Conservation (phyloP, 1,140 invertebrate genomes). For the Drosophila ananassae region DNA sequence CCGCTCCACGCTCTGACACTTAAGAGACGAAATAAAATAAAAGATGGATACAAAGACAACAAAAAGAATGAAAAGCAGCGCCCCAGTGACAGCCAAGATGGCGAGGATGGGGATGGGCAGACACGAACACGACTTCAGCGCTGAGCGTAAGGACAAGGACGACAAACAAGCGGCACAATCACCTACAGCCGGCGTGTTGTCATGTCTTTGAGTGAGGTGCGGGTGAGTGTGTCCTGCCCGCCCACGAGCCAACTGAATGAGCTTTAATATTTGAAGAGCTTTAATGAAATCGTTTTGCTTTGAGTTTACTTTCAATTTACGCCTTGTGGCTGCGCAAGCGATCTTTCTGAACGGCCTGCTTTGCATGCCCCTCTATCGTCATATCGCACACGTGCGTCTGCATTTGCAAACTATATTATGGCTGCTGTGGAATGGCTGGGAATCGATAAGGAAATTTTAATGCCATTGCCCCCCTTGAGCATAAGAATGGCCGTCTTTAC, state of each 20-base stretch:
- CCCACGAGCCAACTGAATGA: slow-evolving; percentile 49
- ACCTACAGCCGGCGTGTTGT: slow-evolving; percentile 3
- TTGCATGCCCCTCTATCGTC: not conserved
- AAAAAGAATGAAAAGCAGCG: slow-evolving; percentile 56
- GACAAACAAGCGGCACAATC: slow-evolving; percentile 13
- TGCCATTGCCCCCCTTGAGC: slow-evolving; percentile 38
- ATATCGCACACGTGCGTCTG: slow-evolving; percentile 11
- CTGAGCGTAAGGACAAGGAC: slow-evolving; percentile 20
- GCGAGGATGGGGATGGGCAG: slow-evolving; percentile 23
- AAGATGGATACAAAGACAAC: slow-evolving; percentile 64
- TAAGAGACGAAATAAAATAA: slow-evolving; percentile 76
- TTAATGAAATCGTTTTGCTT: slow-evolving; percentile 76
- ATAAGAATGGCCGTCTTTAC: slow-evolving; percentile 52
- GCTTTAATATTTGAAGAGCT: slow-evolving; percentile 77
- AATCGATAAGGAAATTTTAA: slow-evolving; percentile 3
- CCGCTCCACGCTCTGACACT: slow-evolving; percentile 75
- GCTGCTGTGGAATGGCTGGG: slow-evolving; percentile 3
- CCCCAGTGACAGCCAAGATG: slow-evolving; percentile 42
- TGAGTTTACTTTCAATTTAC: slow-evolving; percentile 70
- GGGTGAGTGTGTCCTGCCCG: slow-evolving; percentile 21
- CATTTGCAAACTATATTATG: slow-evolving; percentile 33
- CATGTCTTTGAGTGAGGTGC: not conserved
- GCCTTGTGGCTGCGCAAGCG: slow-evolving; percentile 21
- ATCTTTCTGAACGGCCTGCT: not conserved
- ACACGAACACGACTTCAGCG: slow-evolving; percentile 22